Percentiles rank a stretch among this genome's conserved stretches.
Conservation (phyloP, 2,797 vertebrate genomes). For the Micrastur ruficollis region DNA sequence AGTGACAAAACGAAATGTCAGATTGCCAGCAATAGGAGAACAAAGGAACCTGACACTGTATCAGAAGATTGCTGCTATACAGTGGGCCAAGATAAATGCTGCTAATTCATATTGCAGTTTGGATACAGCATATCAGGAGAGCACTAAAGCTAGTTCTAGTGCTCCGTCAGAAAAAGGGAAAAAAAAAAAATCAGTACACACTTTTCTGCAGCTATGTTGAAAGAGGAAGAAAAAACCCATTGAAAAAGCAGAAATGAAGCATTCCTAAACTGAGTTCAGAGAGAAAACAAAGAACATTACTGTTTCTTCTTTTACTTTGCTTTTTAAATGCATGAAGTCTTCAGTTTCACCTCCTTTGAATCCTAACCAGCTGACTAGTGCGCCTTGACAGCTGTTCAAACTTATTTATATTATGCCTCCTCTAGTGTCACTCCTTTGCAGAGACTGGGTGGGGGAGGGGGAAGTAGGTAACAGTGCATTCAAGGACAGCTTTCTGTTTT, state of each 20-base stretch:
- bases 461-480: background rate
- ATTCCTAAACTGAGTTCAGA: background rate
- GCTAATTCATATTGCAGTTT: background rate
- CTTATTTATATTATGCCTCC: slow-evolving; percentile 73
- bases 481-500: background rate
- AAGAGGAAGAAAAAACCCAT: background rate
- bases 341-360: slow-evolving; percentile 36
- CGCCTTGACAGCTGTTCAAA: slow-evolving; percentile 76
- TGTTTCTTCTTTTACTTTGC: background rate
- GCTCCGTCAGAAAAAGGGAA: background rate
- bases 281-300: background rate
- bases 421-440: slow-evolving; percentile 74
- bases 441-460: background rate
- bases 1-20: background rate
- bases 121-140: background rate
- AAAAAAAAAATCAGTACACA: background rate
- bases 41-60: background rate
- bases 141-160: background rate
- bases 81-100: background rate
- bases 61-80: background rate
- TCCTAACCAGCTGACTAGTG: slow-evolving; percentile 40
- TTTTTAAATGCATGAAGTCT: background rate
- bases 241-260: background rate
- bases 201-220: background rate
- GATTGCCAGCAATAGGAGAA: background rate